Evolutionary conservation across 2,888 invertebrate genomes (phyloP).

Genomic region (Microchrysa polita): DNA sequence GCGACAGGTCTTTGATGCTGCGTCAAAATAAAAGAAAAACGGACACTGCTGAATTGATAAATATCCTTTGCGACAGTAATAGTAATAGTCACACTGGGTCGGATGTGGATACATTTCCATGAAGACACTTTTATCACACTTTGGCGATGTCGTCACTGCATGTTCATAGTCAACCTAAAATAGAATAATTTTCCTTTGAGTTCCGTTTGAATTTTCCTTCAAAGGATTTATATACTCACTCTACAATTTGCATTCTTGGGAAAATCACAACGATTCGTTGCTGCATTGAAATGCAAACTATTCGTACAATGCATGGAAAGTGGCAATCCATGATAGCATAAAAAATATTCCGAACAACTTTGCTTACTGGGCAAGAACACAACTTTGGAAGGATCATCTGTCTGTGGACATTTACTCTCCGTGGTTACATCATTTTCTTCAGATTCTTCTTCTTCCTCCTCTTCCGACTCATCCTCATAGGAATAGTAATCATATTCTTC

Average conservation of each 20-base stretch:
- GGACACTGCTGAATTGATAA: constrained; percentile 62
- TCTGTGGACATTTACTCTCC: constrained; percentile 53
- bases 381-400: constrained; percentile 54
- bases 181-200: not conserved
- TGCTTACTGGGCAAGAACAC: constrained; percentile 55
- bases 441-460: not conserved
- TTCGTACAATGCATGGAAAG: constrained; percentile 57
- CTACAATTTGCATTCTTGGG: constrained; percentile 57
- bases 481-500: constrained; percentile 34
- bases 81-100: constrained; percentile 60
- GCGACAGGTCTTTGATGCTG: constrained; percentile 55
- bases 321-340: constrained; percentile 57
- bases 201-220: not conserved
- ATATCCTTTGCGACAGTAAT: constrained; percentile 57
- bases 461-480: not conserved
- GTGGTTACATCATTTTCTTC: not conserved
- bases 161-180: not conserved
- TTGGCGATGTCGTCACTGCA: constrained; percentile 46
- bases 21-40: constrained; percentile 59
- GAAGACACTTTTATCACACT: constrained; percentile 54
- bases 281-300: constrained; percentile 57
- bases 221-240: constrained; percentile 51
- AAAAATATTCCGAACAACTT: constrained; percentile 58
- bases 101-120: constrained; percentile 59
- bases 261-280: constrained; percentile 58